phyloP scores from a whole-genome alignment of 2,888 invertebrate genomes.

The Lithophane socia region DNA sequence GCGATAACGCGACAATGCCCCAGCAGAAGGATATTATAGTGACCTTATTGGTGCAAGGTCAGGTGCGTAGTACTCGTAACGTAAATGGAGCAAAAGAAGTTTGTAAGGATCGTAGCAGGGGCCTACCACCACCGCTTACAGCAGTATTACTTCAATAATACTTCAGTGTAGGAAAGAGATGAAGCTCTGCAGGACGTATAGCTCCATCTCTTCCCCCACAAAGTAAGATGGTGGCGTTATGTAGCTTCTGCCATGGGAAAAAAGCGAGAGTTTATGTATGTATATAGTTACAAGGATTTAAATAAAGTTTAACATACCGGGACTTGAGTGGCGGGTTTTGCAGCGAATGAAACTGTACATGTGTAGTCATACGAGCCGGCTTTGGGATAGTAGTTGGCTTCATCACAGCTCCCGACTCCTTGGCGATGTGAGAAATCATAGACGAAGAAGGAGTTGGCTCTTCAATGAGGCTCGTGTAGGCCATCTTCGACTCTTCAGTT shows the following conservation, averaged over 20 bases:
- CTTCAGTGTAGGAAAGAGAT: no score
- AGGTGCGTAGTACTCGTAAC: neutral
- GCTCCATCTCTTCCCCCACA: no score
- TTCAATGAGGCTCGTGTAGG: constrained; percentile 98
- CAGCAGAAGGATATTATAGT: neutral
- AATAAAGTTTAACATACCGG: constrained; percentile 60
- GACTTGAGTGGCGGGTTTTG: constrained; percentile 66
- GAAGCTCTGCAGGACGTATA: no score
- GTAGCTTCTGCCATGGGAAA: neutral
- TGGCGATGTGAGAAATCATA: constrained; percentile 72
- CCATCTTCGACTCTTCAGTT: constrained; percentile 97
- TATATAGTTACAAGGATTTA: neutral
- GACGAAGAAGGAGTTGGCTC: constrained; percentile 88
- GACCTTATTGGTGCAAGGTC: neutral
- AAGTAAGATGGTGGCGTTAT: neutral
- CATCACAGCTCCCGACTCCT: constrained; percentile 62
- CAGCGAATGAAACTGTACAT: constrained; percentile 72
- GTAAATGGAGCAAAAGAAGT: neutral
- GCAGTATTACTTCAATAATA: no score
- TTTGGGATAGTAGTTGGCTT: constrained; percentile 67
- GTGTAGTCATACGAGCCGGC: constrained; percentile 58
- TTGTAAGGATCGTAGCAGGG: neutral
- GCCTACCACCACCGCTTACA: no score
- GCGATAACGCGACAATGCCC: no score
- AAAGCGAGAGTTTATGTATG: neutral